Base-by-base conservation (phyloP, 2,797 vertebrate genomes). In the Rhinogobio ventralis region DNA sequence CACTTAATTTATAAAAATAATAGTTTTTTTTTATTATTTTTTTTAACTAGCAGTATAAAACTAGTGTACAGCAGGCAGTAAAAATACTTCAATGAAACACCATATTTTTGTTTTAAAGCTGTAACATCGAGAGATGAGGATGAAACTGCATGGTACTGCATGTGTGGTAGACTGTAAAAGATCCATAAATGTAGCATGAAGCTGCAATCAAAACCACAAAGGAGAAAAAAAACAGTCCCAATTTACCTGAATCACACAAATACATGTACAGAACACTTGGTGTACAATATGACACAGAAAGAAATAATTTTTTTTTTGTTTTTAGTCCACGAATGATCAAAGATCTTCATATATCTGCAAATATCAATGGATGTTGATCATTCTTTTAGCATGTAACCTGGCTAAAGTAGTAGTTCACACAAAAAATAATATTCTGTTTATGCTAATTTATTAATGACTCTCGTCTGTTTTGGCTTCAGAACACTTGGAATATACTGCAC, bases 251-350 rank as follows among this genome's bases (percentile, higher is more conserved):
- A 57, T 23, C 67, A 60, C 39, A 57, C 36, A 30, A 45, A 81
- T 46, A 79, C 75, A 17, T 68, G 17, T 39, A 55, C 9, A 64
- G 23, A 46, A 82, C 53, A 81, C 79, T 57, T 46, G 36, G 79
- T 81, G 79, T 72, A 81, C 68, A 60, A 72, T 57, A 72, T 55
- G 23, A 60, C 23, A 36, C 46, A 81, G 23, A 25, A 77, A 42
- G 19, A 3, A 42, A 51, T 5, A 10, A n/a, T 9, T 42, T 20
- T 30, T 64, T 60, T 79, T 6, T 42, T 19, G 25, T 46, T 66
- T 51, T 49, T 33, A 39, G 64, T 39, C 23, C 15, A 69, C n/a
- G 2, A 57, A 81, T 81, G 0, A 57, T 57, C 2, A 42, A 45
- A 28, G 7, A 55, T 71, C 7, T 20, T 28, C 33, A 55, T 36